These are phyloP conservation scores for Diarsia rubi DNA, from an alignment of 2,888 invertebrate genomes.

Conservation along the genomic window DNA sequence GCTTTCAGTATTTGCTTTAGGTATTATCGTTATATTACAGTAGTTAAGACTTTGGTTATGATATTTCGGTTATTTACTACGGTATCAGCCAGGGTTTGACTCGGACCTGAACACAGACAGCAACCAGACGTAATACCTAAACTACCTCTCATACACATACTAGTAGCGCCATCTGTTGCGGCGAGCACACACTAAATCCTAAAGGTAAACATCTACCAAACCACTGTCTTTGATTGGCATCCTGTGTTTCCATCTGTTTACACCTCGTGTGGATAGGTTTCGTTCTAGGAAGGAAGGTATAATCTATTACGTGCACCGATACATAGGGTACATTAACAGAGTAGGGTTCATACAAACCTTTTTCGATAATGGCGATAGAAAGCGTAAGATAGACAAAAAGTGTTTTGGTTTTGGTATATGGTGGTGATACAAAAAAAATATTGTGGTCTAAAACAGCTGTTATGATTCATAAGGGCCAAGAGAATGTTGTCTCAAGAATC, in stretches of 20 bases:
- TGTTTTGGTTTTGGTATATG: not conserved
- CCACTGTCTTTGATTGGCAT: not conserved
- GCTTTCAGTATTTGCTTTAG: not conserved
- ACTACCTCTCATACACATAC: not conserved
- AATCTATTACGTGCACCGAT: not conserved
- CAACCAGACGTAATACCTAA: constrained; percentile 18
- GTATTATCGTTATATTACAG: not conserved
- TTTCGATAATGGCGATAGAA: not conserved
- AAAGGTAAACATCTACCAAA: constrained; percentile 5
- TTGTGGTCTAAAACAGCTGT: not conserved
- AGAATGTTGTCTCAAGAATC: not conserved
- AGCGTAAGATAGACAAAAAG: not conserved
- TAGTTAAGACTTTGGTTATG: not conserved
- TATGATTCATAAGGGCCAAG: not conserved
- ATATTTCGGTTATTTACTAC: not conserved
- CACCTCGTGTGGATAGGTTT: not conserved
- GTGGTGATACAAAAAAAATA: not conserved
- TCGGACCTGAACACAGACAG: not conserved
- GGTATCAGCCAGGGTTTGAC: not conserved
- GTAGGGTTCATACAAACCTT: not conserved
- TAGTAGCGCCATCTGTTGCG: constrained; percentile 39
- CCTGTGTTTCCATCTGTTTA: not conserved
- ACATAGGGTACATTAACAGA: not conserved
- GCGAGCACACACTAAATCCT: constrained; percentile 5
- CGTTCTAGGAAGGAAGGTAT: not conserved